Conservation (phyloP, 2,113 vertebrate species). For the Charadrius vociferus region DNA sequence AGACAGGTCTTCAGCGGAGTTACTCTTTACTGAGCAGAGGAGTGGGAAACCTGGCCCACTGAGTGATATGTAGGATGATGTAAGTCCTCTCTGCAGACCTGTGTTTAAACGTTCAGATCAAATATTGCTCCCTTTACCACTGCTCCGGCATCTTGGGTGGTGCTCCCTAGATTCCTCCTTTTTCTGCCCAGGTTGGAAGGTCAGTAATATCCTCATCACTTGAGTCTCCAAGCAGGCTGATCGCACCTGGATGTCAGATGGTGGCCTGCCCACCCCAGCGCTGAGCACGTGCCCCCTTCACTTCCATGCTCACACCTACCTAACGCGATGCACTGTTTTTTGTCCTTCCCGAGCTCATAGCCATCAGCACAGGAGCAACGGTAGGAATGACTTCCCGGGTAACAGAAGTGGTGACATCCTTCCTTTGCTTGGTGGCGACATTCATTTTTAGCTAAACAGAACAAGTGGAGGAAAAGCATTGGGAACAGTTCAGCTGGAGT, state of each 20-base stretch:
- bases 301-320: conserved; percentile 66
- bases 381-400: conserved; percentile 52
- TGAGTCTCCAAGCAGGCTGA: not conserved
- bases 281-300: not conserved
- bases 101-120: not conserved
- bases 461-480: not conserved
- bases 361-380: conserved; percentile 83
- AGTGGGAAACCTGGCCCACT: not conserved
- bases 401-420: conserved; percentile 89
- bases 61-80: not conserved
- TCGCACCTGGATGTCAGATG: not conserved
- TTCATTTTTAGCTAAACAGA: conserved; percentile 73
- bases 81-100: not conserved
- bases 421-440: conserved; percentile 75
- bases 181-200: not conserved
- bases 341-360: conserved; percentile 79
- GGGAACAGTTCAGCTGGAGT: not conserved
- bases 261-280: not conserved
- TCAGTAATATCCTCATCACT: not conserved
- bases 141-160: not conserved
- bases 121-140: not conserved
- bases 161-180: not conserved
- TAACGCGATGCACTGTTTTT: conserved; percentile 76
- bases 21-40: not conserved
- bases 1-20: not conserved